Base-by-base conservation (phyloP, 2,888 invertebrate species). In the Cephus rjabovi region DNA sequence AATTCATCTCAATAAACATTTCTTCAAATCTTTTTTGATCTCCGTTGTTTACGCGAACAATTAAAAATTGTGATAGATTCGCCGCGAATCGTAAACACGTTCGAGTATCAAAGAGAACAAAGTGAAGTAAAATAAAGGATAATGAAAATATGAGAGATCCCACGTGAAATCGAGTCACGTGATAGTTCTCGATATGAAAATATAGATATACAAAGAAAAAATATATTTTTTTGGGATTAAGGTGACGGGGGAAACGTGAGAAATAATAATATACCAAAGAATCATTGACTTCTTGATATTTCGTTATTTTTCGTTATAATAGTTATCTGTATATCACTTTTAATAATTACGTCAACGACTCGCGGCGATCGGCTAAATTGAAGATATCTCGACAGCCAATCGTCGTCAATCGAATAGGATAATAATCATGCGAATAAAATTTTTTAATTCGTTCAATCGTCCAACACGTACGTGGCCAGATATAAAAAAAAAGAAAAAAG, bases 1-100 rank as follows among this genome's bases (percentile, higher is more conserved):
- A 2, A 12, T n/a, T 84, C 85, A 84, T 83, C 86, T 80, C 86
- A 85, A 83, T 87, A 87, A 85, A 86, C 84, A 81, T 83, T 83
- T 85, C 80, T 79, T 79, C 79, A 77, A 40, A 40, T 15, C 15
- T 15, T 77, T 84, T 82, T 33, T 15, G n/a, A 70, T 33, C 79
- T 79, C 85, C 84, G 80, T 85, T 81, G 15, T 83, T 79, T 79
- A 79, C 81, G 81, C 79, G 83, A 84, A 86, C 85, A 86, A 84
- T 86, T 82, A 81, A 86, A 85, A 87, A 87, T 86, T 84, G 86
- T 81, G 81, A 83, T 83, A 86, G 31, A 70, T 33, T 70, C 33
- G 70, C 70, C 84, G 82, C 82, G 81, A 79, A 79, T 81, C 40
- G 40, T 40, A 1, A 40, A 40, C 15, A 40, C 15, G 40, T 15